Base-by-base conservation (phyloP, 2,888 invertebrate genomes). In the Lasioglossum lativentre region DNA sequence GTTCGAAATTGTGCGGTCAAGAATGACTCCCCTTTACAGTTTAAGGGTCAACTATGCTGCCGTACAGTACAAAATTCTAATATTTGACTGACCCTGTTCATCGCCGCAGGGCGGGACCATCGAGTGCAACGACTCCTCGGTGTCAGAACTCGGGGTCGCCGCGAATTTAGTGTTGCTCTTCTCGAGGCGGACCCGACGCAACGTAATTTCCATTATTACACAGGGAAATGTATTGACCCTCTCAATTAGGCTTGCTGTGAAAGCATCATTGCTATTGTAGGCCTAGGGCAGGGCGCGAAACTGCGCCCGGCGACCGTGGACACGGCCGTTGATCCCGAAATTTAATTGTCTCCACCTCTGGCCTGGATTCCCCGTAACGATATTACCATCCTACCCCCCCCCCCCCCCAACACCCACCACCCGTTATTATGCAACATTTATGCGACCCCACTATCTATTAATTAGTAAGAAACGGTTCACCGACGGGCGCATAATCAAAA, bases 321-420 rank as follows among this genome's bases (percentile, higher is more conserved):
- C 71, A 63, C 56, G 85, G 85, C 83, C 85, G 85, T 85, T 85
- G 84, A 85, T 85, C 78, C 73, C 8, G 73, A 68, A 85, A 85
- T 83, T 85, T 79, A 27, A 70, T 85, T 85, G 84, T 70, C 73
- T 68, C 19, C 82, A 66, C 75, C 75, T 68, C 47, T 70, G 84
- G 38, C 85, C 85, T 74, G 74, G 70, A 85, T 84, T 84, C 73
- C 27, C 70, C 38, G 70, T 70, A 84, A 86, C 77, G 19, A 63
- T 66, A 77, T 84, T 85, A 85, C 27, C 70, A 5, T 73, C 10
- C n/a, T 56, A 10, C 63, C 10, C 59, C 16, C 47, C 68, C 6
- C 6, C 16, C 59, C 30, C 30, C 10, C 10, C n/a, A 10, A 3
- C 56, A 56, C 56, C 56, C 73, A 4, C 73, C 6, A 38, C 19